Conservation (phyloP, 1,140 invertebrate genomes). For the Zaprionus ghesquierei region DNA sequence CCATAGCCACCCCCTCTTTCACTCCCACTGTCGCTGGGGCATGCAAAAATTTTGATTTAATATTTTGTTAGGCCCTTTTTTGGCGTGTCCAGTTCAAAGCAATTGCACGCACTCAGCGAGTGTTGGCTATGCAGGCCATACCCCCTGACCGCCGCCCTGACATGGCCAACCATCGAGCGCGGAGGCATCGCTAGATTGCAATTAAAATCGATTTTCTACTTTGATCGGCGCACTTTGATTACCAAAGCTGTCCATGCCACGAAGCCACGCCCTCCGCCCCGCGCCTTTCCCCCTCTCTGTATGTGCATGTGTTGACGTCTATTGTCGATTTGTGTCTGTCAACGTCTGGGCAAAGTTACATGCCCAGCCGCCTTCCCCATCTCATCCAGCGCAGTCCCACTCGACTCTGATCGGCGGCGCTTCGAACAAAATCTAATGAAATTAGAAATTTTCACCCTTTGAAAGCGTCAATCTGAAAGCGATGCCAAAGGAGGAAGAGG, state of each 20-base stretch:
- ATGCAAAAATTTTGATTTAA: conserved; percentile 43
- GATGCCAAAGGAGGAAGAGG: conserved; percentile 6
- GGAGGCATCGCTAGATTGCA: conserved; percentile 62
- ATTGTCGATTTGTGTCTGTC: conserved; percentile 77
- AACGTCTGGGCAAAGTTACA: conserved; percentile 54
- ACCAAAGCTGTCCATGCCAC: conserved; percentile 50
- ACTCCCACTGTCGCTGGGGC: neutral
- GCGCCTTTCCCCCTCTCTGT: neutral
- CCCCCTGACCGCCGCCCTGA: neutral
- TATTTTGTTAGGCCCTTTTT: conserved; percentile 18
- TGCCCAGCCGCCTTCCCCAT: neutral
- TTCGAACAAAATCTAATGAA: conserved; percentile 71
- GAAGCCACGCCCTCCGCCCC: neutral
- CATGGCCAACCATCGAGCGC: conserved; percentile 51
- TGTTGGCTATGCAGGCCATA: neutral
- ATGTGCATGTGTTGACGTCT: conserved; percentile 56
- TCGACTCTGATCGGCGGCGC: conserved; percentile 15
- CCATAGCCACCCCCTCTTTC: neutral
- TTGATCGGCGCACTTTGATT: conserved; percentile 72
- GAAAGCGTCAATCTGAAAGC: conserved; percentile 45
- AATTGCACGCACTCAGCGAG: conserved; percentile 25
- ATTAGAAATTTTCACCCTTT: conserved; percentile 69
- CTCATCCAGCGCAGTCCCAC: neutral
- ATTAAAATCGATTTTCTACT: conserved; percentile 78
- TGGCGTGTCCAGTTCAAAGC: conserved; percentile 13